Evolutionary conservation across 2,888 invertebrate genomes (phyloP).

Genomic region (Ypsolopha sequella): DNA sequence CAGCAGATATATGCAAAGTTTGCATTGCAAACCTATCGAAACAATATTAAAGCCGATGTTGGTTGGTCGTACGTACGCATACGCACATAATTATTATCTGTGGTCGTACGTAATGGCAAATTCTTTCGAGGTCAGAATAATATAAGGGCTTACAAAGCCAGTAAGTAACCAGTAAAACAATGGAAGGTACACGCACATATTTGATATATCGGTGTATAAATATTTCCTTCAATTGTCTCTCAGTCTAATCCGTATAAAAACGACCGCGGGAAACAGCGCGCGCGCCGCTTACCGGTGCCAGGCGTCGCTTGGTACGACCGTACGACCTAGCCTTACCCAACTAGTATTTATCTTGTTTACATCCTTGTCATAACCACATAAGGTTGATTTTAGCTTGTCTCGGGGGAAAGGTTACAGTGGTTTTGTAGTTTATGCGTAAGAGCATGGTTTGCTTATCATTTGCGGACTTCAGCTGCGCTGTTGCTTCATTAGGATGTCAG

Average conservation of each 20-base stretch:
- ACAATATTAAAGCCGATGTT: too few relatives aligned
- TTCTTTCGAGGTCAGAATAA: too few relatives aligned
- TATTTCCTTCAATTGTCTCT: conserved; percentile 34
- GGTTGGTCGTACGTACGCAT: too few relatives aligned
- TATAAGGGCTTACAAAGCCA: too few relatives aligned
- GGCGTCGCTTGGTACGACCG: conserved; percentile 44
- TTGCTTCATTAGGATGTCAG: neutral
- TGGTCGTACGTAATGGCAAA: too few relatives aligned
- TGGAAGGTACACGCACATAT: too few relatives aligned
- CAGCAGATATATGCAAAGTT: too few relatives aligned
- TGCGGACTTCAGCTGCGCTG: neutral
- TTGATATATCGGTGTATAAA: neutral
- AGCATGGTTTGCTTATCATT: conserved; percentile 2
- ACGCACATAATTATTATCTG: too few relatives aligned
- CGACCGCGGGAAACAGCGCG: conserved; percentile 26
- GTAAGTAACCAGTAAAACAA: too few relatives aligned
- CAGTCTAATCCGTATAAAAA: conserved; percentile 24
- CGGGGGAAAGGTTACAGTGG: neutral
- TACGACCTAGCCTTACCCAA: neutral
- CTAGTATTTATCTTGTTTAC: neutral
- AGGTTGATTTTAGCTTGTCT: neutral
- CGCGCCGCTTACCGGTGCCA: conserved; percentile 26
- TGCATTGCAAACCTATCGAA: too few relatives aligned
- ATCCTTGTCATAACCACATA: neutral
- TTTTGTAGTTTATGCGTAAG: neutral